Percentiles rank a stretch among this genome's conserved stretches.
Evolutionary conservation across 2,113 vertebrate species (phyloP).

Genomic region (Platycercus adscitus): DNA sequence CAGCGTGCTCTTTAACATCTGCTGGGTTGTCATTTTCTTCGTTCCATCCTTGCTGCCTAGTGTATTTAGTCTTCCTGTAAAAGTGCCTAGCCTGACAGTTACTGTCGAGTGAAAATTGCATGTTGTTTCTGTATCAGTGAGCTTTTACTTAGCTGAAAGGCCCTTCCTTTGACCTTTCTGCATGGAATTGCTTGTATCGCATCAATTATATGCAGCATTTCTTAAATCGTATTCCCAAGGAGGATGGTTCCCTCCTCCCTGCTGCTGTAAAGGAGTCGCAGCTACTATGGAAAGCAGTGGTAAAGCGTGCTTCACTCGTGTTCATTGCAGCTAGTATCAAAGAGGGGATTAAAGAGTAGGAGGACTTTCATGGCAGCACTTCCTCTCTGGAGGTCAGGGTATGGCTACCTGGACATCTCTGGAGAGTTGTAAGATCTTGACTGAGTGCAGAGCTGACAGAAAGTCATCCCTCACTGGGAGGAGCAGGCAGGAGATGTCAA

Average conservation of each 20-base stretch:
- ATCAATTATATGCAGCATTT: neutral
- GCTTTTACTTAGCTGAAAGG: conserved; percentile 2
- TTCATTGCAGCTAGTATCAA: neutral
- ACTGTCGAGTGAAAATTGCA: neutral
- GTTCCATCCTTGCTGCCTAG: neutral
- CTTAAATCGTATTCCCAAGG: neutral
- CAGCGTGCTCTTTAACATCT: neutral
- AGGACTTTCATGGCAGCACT: neutral
- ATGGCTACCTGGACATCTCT: neutral
- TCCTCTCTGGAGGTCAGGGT: neutral
- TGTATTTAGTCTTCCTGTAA: neutral
- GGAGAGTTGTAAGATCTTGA: neutral
- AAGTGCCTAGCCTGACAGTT: neutral
- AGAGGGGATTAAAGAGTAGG: neutral
- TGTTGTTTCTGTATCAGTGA: conserved; percentile 11
- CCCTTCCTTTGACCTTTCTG: conserved; percentile 16
- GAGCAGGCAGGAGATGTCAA: neutral
- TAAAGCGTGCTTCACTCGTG: neutral
- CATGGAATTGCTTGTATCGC: neutral
- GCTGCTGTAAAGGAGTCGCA: neutral
- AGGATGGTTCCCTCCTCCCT: neutral
- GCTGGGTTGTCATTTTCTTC: neutral
- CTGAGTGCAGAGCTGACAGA: neutral
- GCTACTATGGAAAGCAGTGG: neutral
- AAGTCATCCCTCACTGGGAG: neutral